These are phyloP conservation scores for Scaptomyza cyrtandrae DNA, from an alignment of 2,888 invertebrate species.

Conservation along the genomic window DNA sequence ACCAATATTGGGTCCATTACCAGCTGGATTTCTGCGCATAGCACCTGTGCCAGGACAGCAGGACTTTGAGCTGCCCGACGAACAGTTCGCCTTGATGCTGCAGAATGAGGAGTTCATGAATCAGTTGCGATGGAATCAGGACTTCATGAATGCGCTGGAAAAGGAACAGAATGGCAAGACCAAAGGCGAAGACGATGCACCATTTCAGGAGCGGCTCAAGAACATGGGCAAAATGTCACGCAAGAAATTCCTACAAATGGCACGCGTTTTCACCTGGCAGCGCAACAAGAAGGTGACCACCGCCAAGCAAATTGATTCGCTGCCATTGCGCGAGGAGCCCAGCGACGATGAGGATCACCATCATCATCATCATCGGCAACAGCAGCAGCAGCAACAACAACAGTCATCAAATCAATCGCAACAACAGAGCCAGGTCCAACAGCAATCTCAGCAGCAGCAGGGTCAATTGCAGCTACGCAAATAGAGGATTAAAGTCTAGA, in stretches of 20 bases:
- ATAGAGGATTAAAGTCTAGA: constrained; percentile 43
- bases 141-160: constrained; percentile 93
- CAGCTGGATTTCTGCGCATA: constrained; percentile 90
- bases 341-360: constrained; percentile 87
- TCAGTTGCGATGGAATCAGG: constrained; percentile 93
- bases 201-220: constrained; percentile 90
- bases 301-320: constrained; percentile 86
- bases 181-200: constrained; percentile 88
- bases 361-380: constrained; percentile 83
- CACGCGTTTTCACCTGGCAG: constrained; percentile 90
- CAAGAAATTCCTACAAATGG: constrained; percentile 92
- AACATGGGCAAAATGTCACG: constrained; percentile 94
- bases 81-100: constrained; percentile 92
- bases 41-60: constrained; percentile 69
- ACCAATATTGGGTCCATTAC: constrained; percentile 90
- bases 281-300: constrained; percentile 85
- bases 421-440: constrained; percentile 46
- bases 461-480: constrained; percentile 74
- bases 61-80: constrained; percentile 91
- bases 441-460: constrained; percentile 60
- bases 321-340: constrained; percentile 87
- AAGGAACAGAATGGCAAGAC: constrained; percentile 88
- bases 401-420: constrained; percentile 41
- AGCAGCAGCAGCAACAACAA: constrained; percentile 44
- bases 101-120: constrained; percentile 96